Base-by-base conservation (phyloP, 2,113 vertebrate genomes). In the Guaruba guarouba region DNA sequence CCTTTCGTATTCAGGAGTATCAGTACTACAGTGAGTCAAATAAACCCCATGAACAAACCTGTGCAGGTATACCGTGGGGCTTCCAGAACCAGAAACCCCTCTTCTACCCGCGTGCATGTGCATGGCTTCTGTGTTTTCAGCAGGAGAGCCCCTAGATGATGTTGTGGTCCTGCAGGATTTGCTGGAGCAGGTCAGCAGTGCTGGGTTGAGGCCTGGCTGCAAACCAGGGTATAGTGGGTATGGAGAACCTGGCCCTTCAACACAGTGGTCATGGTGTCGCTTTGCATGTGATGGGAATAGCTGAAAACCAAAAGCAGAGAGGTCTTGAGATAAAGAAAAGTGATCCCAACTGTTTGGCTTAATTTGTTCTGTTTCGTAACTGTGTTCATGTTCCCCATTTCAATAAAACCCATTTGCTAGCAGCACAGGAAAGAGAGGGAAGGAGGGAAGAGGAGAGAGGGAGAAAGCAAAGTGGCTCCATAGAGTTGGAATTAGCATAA, bases 401-500 rank as follows among this genome's bases (percentile, higher is more conserved):
- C 82, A 73, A 66, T 19, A 18, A 39, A 84, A 66, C 0, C 63
- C 29, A 2, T 86, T 37, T 37, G 76, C 88, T 48, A 13, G 79
- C 79, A 33, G 93, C 51, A 43, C 79, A 4, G 88, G 57, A 59
- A 57, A 23, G 25, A 37, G 41, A 66, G 68, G 77, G n/a, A 46
- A 84, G 49, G 55, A 35, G 70, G 33, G 71, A 48, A 48, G 57
- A 44, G 85, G 10, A 68, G 74, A 33, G 63, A 61, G 67, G 57
- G 57, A 54, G 75, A 49, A 73, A 74, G 74, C 49, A 24, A 48
- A 95, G 91, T 27, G 89, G 89, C 86, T 95, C 57, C 71, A 2
- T 7, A 31, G 83, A 81, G 86, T 54, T 41, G 52, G 80, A 86
- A 94, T 93, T 92, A 70, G 83, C 93, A 95, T 92, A 57, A 94